phyloP scores from a whole-genome alignment of 1,140 invertebrate species.

The Cardiocondyla obscurior region DNA sequence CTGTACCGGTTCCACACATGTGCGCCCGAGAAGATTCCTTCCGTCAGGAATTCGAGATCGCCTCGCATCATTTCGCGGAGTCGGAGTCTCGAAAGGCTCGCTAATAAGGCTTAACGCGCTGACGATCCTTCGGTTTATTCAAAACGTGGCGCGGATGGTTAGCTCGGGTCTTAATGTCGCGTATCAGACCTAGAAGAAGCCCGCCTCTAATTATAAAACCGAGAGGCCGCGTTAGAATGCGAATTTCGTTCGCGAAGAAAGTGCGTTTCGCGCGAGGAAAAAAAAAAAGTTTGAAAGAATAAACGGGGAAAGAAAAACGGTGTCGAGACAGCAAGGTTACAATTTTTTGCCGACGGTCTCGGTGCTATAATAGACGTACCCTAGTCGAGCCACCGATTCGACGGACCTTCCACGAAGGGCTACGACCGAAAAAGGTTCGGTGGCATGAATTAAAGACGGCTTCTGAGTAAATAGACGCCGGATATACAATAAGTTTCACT shows the following conservation, averaged over 20 bases:
- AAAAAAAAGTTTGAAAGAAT: slow-evolving; percentile 22
- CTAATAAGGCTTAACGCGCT: slow-evolving; percentile 16
- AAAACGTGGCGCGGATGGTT: slow-evolving; percentile 3
- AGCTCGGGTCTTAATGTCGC: not conserved
- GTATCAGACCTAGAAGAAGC: not conserved
- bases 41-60: slow-evolving; percentile 61
- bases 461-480: slow-evolving; percentile 68
- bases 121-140: not conserved
- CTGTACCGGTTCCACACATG: slow-evolving; percentile 68
- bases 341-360: slow-evolving; percentile 54
- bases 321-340: slow-evolving; percentile 8
- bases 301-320: not conserved
- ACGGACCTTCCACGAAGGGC: slow-evolving; percentile 62
- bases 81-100: slow-evolving; percentile 45
- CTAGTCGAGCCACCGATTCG: slow-evolving; percentile 59
- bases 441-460: slow-evolving; percentile 72
- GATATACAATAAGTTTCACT: slow-evolving; percentile 33
- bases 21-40: slow-evolving; percentile 25
- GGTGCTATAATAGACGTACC: slow-evolving; percentile 60
- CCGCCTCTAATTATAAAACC: not conserved
- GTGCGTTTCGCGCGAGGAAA: not conserved
- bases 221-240: not conserved
- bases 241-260: not conserved
- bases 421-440: slow-evolving; percentile 58
- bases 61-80: slow-evolving; percentile 34